Evolutionary conservation across 2,888 invertebrate species (phyloP), one percentile per base, ranked within the genome.

Genomic region (Phaedon cochleariae): DNA sequence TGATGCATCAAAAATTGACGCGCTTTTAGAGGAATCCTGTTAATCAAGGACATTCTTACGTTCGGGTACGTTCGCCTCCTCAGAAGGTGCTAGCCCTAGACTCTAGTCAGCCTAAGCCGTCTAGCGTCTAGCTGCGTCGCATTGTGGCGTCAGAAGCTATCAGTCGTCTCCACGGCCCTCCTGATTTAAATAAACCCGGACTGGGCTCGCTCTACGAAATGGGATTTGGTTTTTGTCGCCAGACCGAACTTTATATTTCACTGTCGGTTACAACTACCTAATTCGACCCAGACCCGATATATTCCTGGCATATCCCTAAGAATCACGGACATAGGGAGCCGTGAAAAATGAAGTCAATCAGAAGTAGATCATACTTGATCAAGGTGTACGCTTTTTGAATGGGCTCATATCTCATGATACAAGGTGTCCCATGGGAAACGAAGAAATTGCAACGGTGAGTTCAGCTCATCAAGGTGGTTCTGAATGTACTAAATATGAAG

Each of bases 111-210:
- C n/a, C n/a, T n/a, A n/a, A n/a, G n/a, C n/a, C n/a, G n/a, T n/a
- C n/a, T n/a, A n/a, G 59, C 65, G 34, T 34, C 53, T 54, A n/a
- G 22, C 18, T 67, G 65, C 62, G 53, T 80, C 79, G 78, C 78
- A 81, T 80, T 80, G 80, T 80, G 81, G 81, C 81, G 82, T 83
- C 82, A 82, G 81, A 81, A 81, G 82, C 81, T 81, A 82, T 83
- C 82, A 81, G 79, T 73, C 81, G 81, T 82, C 81, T 82, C 83
- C 80, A 75, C 77, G 80, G 80, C 78, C 78, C 79, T 78, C 76
- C 79, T 81, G 83, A 82, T 82, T 83, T 82, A 82, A 82, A 83
- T 82, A 82, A 82, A 82, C 81, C 81, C 81, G 80, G 81, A 81
- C 81, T 80, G 73, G 76, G 78, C 73, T 74, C 77, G 75, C 79